Evolutionary conservation across 2,888 invertebrate species (phyloP), one percentile per base, ranked within the genome.

Genomic region (Pediacus dermestoides): DNA sequence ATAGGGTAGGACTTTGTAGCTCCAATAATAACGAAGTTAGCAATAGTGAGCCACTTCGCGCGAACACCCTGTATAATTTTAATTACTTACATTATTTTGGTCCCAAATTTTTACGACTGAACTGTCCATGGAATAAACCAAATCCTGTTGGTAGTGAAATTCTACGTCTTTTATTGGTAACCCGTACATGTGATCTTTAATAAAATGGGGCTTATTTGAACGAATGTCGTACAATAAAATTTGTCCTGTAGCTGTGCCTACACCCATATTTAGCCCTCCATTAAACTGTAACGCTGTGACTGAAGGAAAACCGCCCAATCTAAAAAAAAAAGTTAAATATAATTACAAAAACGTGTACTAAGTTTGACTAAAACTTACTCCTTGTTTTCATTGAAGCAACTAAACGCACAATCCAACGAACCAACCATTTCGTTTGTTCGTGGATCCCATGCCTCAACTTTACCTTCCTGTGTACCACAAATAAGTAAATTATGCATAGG

Each of bases 381-480:
- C 42, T 74, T 68, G 53, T 76, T 74, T 53, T 77, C 75, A 32
- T 73, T 69, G 12, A 80, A 66, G 47, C 77, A 77, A 57, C 73
- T 73, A 30, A 81, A 70, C 3, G 89, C 93, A 66, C 89, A 90
- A 68, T 97, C 95, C 12, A 99, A 70, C 10, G 79, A 75, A 4
- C 85, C 89, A 49, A 87, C 90, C 63, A 82, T 76, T 16, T 76
- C 75, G 54, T 85, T 81, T 2, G 77, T 76, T 41, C 99, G 75
- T 6, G 94, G 92, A 72, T 99, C 99, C 94, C 94, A 99, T 2
- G 94, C 94, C 68, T 99, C 96, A 0, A 99, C 81, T 54, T 81
- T 83, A 1, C 97, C 97, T 64, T 92, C 88, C 55, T 84, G 82
- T 7, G 92, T 89, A 6, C 96, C 96, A 55, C 86, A 81, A 33